Conservation (phyloP, 2,797 vertebrate genomes). For the Alauda arvensis region DNA sequence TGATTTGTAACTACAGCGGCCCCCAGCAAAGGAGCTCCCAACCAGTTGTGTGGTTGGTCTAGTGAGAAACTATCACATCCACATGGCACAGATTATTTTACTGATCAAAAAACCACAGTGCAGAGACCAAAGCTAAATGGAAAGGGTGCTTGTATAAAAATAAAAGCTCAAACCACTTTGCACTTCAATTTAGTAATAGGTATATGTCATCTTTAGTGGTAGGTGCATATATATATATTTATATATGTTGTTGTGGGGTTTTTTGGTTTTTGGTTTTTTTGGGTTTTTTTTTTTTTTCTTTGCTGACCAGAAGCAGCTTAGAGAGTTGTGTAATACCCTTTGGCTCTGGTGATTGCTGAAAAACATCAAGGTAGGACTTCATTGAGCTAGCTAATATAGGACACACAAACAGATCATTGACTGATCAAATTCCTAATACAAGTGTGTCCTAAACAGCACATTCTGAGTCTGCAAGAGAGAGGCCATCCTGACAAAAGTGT, state of each 20-base stretch:
- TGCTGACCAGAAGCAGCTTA: background rate
- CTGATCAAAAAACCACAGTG: background rate
- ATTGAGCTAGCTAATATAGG: background rate
- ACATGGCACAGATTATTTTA: background rate
- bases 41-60: background rate
- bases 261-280: background rate
- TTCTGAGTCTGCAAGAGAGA: background rate
- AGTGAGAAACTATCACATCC: background rate
- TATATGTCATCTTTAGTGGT: too few species aligned
- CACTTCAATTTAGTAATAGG: too few species aligned
- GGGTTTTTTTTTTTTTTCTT: background rate
- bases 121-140: background rate
- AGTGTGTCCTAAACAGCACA: constrained; percentile 3
- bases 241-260: background rate
- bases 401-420: background rate
- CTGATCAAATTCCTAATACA: background rate
- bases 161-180: background rate
- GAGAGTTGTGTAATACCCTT: background rate
- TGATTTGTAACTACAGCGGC: background rate
- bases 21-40: background rate
- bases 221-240: too few species aligned
- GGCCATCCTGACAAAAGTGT: constrained; percentile 21
- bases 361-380: background rate
- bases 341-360: background rate
- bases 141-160: too few species aligned